phyloP scores from a whole-genome alignment of 2,797 vertebrate species.

The Anas bahamensis region DNA sequence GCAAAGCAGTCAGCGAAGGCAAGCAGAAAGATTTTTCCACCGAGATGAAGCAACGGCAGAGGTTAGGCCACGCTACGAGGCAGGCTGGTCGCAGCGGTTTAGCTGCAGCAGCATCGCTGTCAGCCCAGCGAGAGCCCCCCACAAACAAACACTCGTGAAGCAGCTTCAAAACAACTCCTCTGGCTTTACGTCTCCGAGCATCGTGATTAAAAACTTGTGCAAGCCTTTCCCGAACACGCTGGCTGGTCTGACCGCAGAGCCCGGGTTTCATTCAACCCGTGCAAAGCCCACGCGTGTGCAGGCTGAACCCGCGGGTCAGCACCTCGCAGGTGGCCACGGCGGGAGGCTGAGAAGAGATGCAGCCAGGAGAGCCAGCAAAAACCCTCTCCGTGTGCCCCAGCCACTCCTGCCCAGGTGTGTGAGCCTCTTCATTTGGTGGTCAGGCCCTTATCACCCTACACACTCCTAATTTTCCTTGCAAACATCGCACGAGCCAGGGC shows the following conservation, averaged over 20 bases:
- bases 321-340: background rate
- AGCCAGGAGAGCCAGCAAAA: background rate
- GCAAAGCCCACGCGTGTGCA: background rate
- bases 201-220: background rate
- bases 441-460: background rate
- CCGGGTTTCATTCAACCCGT: fast-evolving
- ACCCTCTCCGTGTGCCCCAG: background rate
- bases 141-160: background rate
- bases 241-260: fast-evolving
- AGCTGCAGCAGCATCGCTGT: background rate
- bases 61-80: background rate
- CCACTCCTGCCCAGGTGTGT: background rate
- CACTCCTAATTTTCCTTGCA: background rate
- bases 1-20: background rate
- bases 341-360: background rate
- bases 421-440: background rate
- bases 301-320: background rate
- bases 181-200: background rate
- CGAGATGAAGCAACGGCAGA: background rate
- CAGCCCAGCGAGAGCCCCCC: background rate
- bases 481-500: fast-evolving
- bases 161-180: background rate
- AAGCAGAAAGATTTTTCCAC: background rate
- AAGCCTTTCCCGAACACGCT: fast-evolving
- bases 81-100: background rate